These are phyloP conservation scores for Alviniconcha strummeri DNA, from an alignment of 2,888 invertebrate genomes.

Conservation along the genomic window DNA sequence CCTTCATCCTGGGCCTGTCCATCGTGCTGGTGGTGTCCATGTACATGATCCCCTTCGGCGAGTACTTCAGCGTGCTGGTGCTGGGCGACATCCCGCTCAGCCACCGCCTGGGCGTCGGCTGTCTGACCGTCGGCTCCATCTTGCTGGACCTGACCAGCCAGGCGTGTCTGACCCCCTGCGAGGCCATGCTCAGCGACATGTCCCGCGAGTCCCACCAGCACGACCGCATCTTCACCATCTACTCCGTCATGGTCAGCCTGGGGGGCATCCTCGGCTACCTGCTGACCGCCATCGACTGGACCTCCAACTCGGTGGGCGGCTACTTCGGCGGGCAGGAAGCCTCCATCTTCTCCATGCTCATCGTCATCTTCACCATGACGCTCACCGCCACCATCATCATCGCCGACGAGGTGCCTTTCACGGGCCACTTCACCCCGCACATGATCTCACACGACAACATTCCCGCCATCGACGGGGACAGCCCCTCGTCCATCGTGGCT, in stretches of 20 bases:
- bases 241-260: constrained; percentile 96
- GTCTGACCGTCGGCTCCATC: constrained; percentile 84
- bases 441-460: constrained; percentile 19
- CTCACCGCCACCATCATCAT: constrained; percentile 89
- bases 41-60: constrained; percentile 72
- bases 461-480: constrained; percentile 7
- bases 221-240: constrained; percentile 92
- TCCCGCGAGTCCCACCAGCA: constrained; percentile 92
- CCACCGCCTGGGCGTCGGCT: constrained; percentile 52
- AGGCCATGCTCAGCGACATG: constrained; percentile 94
- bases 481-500: neutral
- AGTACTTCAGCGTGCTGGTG: constrained; percentile 52
- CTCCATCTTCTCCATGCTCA: constrained; percentile 93
- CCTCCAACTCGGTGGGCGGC: constrained; percentile 78
- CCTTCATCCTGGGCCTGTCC: constrained; percentile 74
- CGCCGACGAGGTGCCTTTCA: constrained; percentile 88
- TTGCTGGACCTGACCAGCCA: constrained; percentile 96
- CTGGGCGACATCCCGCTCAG: constrained; percentile 52
- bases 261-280: constrained; percentile 96
- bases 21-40: constrained; percentile 71
- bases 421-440: constrained; percentile 21
- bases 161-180: constrained; percentile 94
- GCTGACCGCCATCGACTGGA: constrained; percentile 87
- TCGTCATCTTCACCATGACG: constrained; percentile 89
- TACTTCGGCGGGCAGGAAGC: constrained; percentile 90